Evolutionary conservation across 92 coral and sea anemone species (phyloP), one percentile per base, ranked within the genome.

Genomic region (Epizoanthus rinbou): DNA sequence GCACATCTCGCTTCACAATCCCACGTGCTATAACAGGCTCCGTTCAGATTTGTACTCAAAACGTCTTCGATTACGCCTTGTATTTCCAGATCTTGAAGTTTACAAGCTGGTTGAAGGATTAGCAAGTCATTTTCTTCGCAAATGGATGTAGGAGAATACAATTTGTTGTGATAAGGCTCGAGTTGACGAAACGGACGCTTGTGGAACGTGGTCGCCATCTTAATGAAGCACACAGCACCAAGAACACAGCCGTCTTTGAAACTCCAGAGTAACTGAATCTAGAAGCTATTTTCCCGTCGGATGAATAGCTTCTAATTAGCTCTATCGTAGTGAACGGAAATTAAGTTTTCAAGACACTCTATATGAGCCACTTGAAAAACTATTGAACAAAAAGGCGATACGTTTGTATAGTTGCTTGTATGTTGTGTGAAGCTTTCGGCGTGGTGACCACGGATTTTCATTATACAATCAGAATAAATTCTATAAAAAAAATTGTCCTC

Each of bases 51-150:
- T 15, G 95, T 73, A 23, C 88, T 78, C 23, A 93, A 68, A 3
- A 91, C 93, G 4, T 93, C 98, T 69, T 93, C 95, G 57, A 93
- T 85, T 3, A 88, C 86, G 18, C 88, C 84, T 79, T 93, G 98
- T 23, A 93, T 91, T 71, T 91, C 90, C 54, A 93, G 83, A 79
- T 93, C 98, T 58, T 87, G 98, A 23, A 93, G 91, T 69, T 90
- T 86, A n/a, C 98, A 93, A 19, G 98, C 98, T 0, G 98, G 98
- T 69, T 93, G 98, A 25, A 93, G 91, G 57, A 93, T 91, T 22
- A 89, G 70, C 45, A 93, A 75, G 50, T 89, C 92, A 13, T 74
- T 88, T 21, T 85, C 67, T 10, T 83, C 69, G 60, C 52, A 75
- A 24, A 74, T 58, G 41, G 72, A 5, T 28, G 90, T 21, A 10